Base-by-base conservation (phyloP, 1,140 invertebrate species). In the Drosophila busckii region DNA sequence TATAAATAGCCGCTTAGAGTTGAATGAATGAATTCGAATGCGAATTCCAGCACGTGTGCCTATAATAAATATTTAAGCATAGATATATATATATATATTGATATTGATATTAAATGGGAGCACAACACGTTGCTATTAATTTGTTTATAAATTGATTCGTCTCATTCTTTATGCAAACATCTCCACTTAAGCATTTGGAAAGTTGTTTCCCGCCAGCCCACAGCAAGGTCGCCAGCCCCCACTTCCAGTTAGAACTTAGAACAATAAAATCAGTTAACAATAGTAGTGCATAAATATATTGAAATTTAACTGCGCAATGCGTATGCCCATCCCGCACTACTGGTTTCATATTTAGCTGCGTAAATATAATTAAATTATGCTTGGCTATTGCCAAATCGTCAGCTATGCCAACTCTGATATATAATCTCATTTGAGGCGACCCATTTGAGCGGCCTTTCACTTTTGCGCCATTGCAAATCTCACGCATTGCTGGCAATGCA, bases 371-470 rank as follows among this genome's bases (percentile, higher is more conserved):
- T 12, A 16, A 71, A 59, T 70, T 78, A 61, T 71, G 53, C 35
- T 50, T n/a, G 35, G 19, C 68, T 73, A 64, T 82, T 80, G 64
- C 63, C 68, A 60, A 78, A 78, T 73, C 68, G 31, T 52, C 46
- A 46, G 19, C 52, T 32, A 45, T 46, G 29, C 42, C 56, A 37
- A n/a, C 29, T 62, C 60, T 64, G 73, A 80, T 82, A 80, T 58
- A 48, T 69, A 80, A 80, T 82, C 75, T 73, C 41, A 80, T 68
- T 65, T 68, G 52, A 45, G 49, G 64, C 70, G 73, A 69, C 75
- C 73, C 73, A 82, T 54, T n/a, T n/a, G n/a, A 82, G 56, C 82
- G 54, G 66, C 73, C 73, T 80, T 80, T 80, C 73, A 80, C 73
- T 80, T 82, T 80, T 80, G 59, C 59, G 45, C 58, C 50, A 78